Evolutionary conservation across 2,113 vertebrate genomes (phyloP).

Genomic region (Dendrocopos noguchii): DNA sequence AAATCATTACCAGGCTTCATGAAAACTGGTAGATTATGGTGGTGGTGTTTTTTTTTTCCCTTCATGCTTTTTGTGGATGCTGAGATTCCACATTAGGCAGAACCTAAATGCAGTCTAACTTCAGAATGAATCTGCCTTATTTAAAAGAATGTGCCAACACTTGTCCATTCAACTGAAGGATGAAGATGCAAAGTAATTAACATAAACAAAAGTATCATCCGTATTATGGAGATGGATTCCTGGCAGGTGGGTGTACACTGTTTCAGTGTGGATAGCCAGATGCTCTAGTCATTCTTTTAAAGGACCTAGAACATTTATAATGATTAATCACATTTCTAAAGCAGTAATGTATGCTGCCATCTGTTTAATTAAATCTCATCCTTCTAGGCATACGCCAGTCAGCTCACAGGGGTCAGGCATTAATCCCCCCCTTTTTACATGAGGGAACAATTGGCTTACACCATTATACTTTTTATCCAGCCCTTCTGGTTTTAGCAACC

Average conservation of each 20-base stretch:
- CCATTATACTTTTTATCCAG: background rate
- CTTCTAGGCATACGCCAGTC: conserved; percentile 37
- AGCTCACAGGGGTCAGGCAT: conserved; percentile 24
- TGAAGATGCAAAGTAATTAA: conserved; percentile 33
- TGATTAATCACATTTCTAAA: conserved; percentile 67
- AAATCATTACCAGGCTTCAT: background rate
- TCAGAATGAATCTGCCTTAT: background rate
- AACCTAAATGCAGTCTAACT: background rate
- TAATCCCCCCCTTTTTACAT: background rate
- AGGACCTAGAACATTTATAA: conserved; percentile 59
- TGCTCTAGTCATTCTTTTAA: conserved; percentile 58
- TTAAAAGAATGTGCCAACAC: conserved; percentile 21
- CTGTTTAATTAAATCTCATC: conserved; percentile 55
- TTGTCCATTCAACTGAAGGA: conserved; percentile 1
- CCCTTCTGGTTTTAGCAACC: background rate
- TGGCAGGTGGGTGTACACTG: conserved; percentile 54
- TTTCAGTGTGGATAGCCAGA: conserved; percentile 43
- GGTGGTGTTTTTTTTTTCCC: background rate
- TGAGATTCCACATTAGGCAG: background rate
- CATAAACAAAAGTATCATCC: conserved; percentile 37
- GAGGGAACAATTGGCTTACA: background rate
- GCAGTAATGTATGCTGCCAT: conserved; percentile 45
- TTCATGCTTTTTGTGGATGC: background rate
- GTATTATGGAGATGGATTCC: conserved; percentile 34
- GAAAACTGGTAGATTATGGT: background rate